Evolutionary conservation across 2,888 invertebrate species (phyloP).

Genomic region (Rhodophaea formosa): DNA sequence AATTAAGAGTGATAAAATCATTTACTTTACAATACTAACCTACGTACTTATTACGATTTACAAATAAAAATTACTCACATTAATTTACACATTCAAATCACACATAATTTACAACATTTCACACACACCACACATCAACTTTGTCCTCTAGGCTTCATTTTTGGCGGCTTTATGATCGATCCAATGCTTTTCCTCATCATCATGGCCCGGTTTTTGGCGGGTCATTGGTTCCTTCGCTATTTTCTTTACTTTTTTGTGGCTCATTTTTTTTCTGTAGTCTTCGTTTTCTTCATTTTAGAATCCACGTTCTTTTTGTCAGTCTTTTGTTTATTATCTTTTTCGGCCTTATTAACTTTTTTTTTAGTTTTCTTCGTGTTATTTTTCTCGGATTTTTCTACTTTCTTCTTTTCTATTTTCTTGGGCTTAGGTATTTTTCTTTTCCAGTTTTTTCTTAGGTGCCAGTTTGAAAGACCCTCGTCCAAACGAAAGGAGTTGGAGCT

Average conservation of each 20-base stretch:
- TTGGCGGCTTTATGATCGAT: constrained; percentile 65
- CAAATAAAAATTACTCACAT: no score
- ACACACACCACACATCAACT: constrained; percentile 3
- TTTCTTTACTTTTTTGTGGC: constrained; percentile 29
- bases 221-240: constrained; percentile 35
- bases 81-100: background rate
- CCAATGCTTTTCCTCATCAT: constrained; percentile 65
- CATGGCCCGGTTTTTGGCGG: constrained; percentile 51
- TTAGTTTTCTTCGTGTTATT: constrained; percentile 25
- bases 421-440: constrained; percentile 37
- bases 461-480: constrained; percentile 67
- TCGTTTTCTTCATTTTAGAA: no score
- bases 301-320: constrained; percentile 16
- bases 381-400: constrained; percentile 28
- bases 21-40: background rate
- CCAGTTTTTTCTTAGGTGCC: constrained; percentile 38
- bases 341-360: constrained; percentile 15
- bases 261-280: constrained; percentile 17
- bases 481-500: no score
- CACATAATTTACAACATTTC: background rate
- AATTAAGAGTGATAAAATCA: background rate
- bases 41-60: no score
- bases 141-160: constrained; percentile 57
- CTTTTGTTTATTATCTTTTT: constrained; percentile 25
- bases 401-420: constrained; percentile 25